phyloP scores from a whole-genome alignment of 2,888 invertebrate species.

The Mimas tiliae region DNA sequence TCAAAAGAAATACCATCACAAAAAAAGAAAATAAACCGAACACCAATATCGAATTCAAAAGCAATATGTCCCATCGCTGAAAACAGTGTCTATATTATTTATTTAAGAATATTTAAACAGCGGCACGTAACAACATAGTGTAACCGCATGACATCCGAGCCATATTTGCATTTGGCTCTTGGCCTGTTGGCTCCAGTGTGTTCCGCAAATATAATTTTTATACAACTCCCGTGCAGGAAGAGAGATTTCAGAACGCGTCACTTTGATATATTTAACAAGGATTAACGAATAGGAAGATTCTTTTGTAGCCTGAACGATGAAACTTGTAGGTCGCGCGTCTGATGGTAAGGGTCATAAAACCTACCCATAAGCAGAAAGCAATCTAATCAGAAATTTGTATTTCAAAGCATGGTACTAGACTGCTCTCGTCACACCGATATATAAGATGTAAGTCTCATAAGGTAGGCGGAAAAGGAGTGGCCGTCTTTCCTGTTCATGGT shows the following conservation, averaged over 20 bases:
- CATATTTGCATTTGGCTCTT: constrained; percentile 21
- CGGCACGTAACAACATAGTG: neutral
- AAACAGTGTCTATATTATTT: constrained; percentile 17
- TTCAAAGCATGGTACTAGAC: too few species aligned
- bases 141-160: constrained; percentile 18
- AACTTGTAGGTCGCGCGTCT: too few species aligned
- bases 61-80: constrained; percentile 5
- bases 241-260: neutral
- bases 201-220: constrained; percentile 19
- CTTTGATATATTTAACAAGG: neutral
- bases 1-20: too few species aligned
- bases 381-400: too few species aligned
- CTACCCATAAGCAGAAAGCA: too few species aligned
- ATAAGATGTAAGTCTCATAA: too few species aligned
- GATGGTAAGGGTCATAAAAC: too few species aligned
- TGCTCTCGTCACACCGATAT: too few species aligned
- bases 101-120: constrained; percentile 21
- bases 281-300: neutral
- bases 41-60: neutral
- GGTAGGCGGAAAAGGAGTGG: too few species aligned
- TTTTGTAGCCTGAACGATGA: too few species aligned
- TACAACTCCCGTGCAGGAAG: neutral
- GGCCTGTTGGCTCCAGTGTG: constrained; percentile 14
- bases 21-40: neutral
- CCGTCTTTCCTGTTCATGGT: too few species aligned